These are phyloP conservation scores for Lutjanus erythropterus DNA, from an alignment of 2,113 vertebrate species.

Conservation along the genomic window DNA sequence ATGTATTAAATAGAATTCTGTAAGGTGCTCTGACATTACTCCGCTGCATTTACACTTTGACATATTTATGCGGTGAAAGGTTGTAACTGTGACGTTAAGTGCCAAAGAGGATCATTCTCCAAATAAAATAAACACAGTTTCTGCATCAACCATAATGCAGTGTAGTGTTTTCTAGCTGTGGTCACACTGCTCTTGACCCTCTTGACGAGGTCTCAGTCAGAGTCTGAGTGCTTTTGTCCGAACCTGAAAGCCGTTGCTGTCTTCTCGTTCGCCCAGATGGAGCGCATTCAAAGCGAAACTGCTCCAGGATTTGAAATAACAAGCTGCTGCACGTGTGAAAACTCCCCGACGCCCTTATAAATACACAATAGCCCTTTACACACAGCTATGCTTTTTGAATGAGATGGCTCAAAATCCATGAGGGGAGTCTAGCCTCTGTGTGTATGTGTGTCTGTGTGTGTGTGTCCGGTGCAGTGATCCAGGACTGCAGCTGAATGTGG, in stretches of 20 bases:
- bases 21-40: no score
- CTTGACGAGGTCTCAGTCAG: neutral
- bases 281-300: neutral
- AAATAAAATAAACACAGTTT: no score
- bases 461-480: neutral
- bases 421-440: neutral
- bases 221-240: neutral
- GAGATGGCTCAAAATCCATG: neutral
- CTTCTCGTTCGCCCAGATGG: neutral
- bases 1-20: no score
- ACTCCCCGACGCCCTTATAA: neutral
- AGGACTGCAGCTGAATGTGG: neutral
- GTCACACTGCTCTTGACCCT: neutral
- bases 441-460: neutral
- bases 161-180: neutral
- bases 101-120: no score
- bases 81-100: no score
- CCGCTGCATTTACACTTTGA: no score
- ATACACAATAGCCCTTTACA: neutral
- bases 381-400: conserved; percentile 7
- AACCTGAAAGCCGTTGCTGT: neutral
- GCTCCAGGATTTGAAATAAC: conserved; percentile 7
- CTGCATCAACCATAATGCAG: no score
- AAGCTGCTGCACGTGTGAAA: neutral
- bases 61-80: no score